phyloP scores from a whole-genome alignment of 2,113 vertebrate genomes.

The Carettochelys insculpta region DNA sequence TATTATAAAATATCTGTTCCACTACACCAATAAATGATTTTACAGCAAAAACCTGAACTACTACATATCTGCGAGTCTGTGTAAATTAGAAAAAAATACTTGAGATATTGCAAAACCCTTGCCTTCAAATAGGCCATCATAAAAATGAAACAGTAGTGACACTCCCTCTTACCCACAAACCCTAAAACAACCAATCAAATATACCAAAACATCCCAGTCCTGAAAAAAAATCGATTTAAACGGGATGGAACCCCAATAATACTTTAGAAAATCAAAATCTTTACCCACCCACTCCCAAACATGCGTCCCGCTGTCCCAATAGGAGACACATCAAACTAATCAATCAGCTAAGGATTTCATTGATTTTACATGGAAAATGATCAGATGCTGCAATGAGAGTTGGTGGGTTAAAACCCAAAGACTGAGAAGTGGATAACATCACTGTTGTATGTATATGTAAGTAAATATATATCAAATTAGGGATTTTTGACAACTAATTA shows the following conservation, averaged over 20 bases:
- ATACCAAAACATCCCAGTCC: background rate
- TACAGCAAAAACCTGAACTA: fast-evolving
- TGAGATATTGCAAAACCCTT: background rate
- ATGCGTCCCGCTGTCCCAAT: too few relatives aligned
- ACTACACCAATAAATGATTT: background rate
- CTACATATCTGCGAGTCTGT: background rate
- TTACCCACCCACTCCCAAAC: too few relatives aligned
- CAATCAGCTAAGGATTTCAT: background rate
- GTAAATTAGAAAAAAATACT: background rate
- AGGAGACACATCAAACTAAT: background rate
- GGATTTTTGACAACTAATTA: background rate
- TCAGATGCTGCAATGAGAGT: background rate
- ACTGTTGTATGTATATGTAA: background rate
- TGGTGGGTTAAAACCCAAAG: background rate
- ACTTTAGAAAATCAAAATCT: background rate
- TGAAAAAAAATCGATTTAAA: background rate
- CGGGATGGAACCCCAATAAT: background rate
- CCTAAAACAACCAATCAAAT: background rate
- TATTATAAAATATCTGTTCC: background rate
- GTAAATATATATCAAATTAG: background rate
- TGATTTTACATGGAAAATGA: background rate
- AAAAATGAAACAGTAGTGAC: background rate
- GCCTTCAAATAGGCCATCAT: background rate
- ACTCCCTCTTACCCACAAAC: background rate
- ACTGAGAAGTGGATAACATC: background rate